Base-by-base conservation (phyloP, 2,888 invertebrate species). In the Agrotis clavis region DNA sequence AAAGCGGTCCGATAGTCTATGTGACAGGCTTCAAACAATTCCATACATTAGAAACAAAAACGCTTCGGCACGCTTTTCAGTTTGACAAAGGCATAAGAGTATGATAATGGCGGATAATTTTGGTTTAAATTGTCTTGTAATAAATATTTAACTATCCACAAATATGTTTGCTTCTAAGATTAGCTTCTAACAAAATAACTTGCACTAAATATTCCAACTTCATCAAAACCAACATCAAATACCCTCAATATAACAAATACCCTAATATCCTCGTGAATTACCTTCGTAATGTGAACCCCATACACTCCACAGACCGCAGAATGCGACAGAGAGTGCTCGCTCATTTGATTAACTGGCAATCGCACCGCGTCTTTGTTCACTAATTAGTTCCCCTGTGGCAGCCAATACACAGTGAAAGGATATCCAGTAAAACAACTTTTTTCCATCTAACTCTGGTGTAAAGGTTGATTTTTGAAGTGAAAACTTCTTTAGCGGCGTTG, bases 271-370 rank as follows among this genome's bases (percentile, higher is more conserved):
- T 48, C 18, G 4, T 59, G 45, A 68, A 62, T 61, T 25, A 25
- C 35, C 35, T 6, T 11, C 56, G 45, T 51, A 65, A 67, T 62
- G 61, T 41, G 56, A 68, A 41, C 63, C 50, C 47, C 67, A n/a
- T 53, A 51, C 67, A 64, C 41, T 50, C 66, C 30, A 30, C 67
- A 53, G 59, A 60, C 48, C 74, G 62, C 64, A 65, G 79, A 53
- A 51, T 62, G 68, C 19, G 53, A 57, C 62, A 53, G 57, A 63
- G 75, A 69, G 50, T 69, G 62, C 54, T 62, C 76, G 45, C 66
- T 79, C 76, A 66, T 64, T 79, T 79, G 76, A 80, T 80, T 67
- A 80, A 67, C 81, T 70, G 75, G 75, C 63, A 80, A 67, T 67
- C n/a, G 62, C 41, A 63, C 4, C 54, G 50, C 56, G 71, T 75